Percentiles rank a stretch among this genome's conserved stretches.
Conservation (phyloP, 2,888 invertebrate genomes). For the Phyllotreta cruciferae region DNA sequence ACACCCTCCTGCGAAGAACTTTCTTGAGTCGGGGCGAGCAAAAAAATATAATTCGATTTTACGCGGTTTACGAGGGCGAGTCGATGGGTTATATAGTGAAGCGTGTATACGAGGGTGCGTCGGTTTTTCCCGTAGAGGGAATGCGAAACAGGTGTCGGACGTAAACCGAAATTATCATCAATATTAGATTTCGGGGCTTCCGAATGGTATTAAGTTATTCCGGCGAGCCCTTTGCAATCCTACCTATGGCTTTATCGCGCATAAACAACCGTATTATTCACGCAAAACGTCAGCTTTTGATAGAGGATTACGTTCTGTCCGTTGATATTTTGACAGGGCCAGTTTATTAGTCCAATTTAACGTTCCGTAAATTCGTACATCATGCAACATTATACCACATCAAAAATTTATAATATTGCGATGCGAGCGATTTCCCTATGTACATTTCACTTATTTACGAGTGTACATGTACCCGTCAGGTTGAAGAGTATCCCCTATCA, state of each 20-base stretch:
- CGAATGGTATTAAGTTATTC: slow-evolving; percentile 14
- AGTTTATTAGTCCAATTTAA: slow-evolving; percentile 5
- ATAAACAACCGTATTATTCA: slow-evolving; percentile 21
- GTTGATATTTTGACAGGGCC: slow-evolving; percentile 11
- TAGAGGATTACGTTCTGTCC: slow-evolving; percentile 13
- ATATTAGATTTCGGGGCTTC: slow-evolving; percentile 17
- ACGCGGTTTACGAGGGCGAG: too few relatives aligned
- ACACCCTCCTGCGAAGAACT: slow-evolving; percentile 18
- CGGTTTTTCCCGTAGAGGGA: too few relatives aligned
- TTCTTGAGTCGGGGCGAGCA: neutral
- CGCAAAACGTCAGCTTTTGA: slow-evolving; percentile 19
- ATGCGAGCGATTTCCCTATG: too few relatives aligned
- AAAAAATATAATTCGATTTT: too few relatives aligned
- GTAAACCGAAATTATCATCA: slow-evolving; percentile 12
- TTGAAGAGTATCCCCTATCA: too few relatives aligned
- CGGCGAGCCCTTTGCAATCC: slow-evolving; percentile 8
- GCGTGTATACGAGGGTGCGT: too few relatives aligned
- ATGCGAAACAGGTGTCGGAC: too few relatives aligned
- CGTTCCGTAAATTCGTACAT: neutral
- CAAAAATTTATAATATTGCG: too few relatives aligned
- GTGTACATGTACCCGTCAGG: too few relatives aligned
- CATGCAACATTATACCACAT: too few relatives aligned
- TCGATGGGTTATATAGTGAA: too few relatives aligned
- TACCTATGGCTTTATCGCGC: slow-evolving; percentile 17
- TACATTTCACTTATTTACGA: too few relatives aligned